Conservation (phyloP, 2,888 invertebrate genomes). For the Leptinotarsa peninsularis region DNA sequence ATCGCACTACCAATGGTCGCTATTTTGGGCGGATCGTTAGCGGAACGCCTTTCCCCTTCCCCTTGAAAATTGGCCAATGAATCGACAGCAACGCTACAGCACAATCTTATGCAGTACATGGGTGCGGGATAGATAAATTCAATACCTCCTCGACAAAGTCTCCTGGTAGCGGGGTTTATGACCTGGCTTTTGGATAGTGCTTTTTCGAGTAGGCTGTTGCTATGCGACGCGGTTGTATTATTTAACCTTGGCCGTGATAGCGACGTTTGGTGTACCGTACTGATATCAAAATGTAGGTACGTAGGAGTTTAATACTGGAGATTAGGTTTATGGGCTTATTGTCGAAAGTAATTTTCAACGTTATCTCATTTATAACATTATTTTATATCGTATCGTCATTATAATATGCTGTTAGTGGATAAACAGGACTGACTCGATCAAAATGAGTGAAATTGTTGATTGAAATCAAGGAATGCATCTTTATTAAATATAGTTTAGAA, state of each 20-base stretch:
- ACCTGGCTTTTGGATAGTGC: slow-evolving; percentile 42
- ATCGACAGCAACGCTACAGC: neutral
- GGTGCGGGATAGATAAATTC: neutral
- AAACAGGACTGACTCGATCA: neutral
- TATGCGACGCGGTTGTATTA: slow-evolving; percentile 37
- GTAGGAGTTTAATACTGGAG: slow-evolving; percentile 3
- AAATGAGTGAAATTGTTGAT: neutral
- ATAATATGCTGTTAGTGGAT: neutral
- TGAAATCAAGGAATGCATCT: too few relatives aligned
- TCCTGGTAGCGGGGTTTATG: slow-evolving; percentile 44
- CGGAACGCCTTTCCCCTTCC: slow-evolving; percentile 19
- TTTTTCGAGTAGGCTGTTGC: slow-evolving; percentile 42
- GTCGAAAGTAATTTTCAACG: neutral
- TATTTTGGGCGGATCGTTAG: slow-evolving; percentile 20
- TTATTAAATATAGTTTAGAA: too few relatives aligned
- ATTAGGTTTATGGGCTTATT: slow-evolving; percentile 22
- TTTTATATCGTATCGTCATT: neutral
- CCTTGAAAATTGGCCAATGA: slow-evolving; percentile 25
- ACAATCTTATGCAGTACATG: slow-evolving; percentile 18
- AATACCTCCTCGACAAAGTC: slow-evolving; percentile 37
- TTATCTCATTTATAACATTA: slow-evolving; percentile 7
- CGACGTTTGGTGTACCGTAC: slow-evolving; percentile 1
- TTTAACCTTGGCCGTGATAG: slow-evolving; percentile 43
- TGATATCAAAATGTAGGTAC: slow-evolving; percentile 1
- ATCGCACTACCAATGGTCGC: slow-evolving; percentile 33